These are phyloP conservation scores for Sycophila sp. DNA, from an alignment of 1,140 invertebrate species.

Conservation along the genomic window DNA sequence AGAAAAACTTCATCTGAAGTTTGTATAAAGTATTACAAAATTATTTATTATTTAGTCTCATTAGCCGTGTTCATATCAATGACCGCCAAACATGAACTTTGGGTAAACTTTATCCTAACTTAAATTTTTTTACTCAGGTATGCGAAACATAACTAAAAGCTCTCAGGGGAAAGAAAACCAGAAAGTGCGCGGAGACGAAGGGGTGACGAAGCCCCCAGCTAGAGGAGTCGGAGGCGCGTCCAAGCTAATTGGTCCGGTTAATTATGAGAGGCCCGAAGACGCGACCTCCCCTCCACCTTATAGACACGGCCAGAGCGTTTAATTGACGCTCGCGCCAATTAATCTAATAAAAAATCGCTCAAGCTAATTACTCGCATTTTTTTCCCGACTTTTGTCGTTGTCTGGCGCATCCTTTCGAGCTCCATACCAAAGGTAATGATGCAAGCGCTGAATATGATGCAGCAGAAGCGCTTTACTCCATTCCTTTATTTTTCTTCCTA, in stretches of 20 bases:
- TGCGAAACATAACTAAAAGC: too few species aligned
- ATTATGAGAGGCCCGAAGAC: slow-evolving; percentile 2
- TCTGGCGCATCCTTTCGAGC: not conserved
- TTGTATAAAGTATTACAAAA: too few species aligned
- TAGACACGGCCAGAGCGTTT: not conserved
- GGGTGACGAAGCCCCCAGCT: not conserved
- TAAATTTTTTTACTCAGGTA: too few species aligned
- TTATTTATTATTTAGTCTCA: too few species aligned
- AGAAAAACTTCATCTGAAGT: too few species aligned
- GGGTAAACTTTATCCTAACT: too few species aligned
- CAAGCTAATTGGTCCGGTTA: slow-evolving; percentile 33
- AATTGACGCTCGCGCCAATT: slow-evolving; percentile 9
- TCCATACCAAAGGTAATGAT: slow-evolving; percentile 12
- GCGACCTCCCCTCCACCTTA: not conserved
- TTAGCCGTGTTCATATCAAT: too few species aligned
- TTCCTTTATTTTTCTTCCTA: too few species aligned
- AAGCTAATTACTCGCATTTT: slow-evolving; percentile 21
- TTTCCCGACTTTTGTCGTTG: slow-evolving; percentile 2
- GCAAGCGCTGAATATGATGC: not conserved
- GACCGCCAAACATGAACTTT: too few species aligned
- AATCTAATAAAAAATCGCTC: slow-evolving; percentile 31
- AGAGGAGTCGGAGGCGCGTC: too few species aligned
- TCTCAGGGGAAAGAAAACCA: not conserved
- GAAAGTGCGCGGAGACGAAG: not conserved
- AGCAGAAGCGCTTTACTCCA: too few species aligned